phyloP scores from a whole-genome alignment of 2,797 vertebrate genomes.

The Chelidonichthys spinosus region DNA sequence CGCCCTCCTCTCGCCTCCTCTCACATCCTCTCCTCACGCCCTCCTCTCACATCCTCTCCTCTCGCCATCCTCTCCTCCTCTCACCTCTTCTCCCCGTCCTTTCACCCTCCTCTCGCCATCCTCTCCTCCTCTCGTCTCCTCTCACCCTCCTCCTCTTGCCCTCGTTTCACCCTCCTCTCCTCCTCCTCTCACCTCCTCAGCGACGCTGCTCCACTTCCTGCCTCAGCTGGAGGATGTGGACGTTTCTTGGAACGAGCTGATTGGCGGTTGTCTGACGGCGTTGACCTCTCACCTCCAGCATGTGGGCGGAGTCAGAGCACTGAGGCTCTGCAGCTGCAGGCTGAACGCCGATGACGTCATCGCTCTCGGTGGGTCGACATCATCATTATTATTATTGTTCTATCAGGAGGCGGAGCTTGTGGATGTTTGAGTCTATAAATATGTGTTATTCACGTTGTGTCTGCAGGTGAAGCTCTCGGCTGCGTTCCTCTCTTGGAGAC shows the following conservation, averaged over 20 bases:
- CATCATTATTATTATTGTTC: too few species aligned
- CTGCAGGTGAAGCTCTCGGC: slow-evolving; percentile 83
- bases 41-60: not conserved
- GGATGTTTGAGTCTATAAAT: too few species aligned
- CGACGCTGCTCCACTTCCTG: slow-evolving; percentile 83
- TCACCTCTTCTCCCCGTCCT: too few species aligned
- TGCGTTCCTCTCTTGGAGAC: slow-evolving; percentile 83
- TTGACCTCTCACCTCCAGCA: slow-evolving; percentile 85
- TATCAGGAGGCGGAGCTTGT: too few species aligned
- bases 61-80: too few species aligned
- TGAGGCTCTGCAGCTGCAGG: slow-evolving; percentile 88
- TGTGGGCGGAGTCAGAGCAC: slow-evolving; percentile 78
- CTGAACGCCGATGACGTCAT: slow-evolving; percentile 83
- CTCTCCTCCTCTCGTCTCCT: too few species aligned
- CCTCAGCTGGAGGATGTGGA: slow-evolving; percentile 88
- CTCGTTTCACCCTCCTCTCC: too few species aligned
- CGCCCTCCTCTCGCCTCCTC: too few species aligned
- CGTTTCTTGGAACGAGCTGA: slow-evolving; percentile 91
- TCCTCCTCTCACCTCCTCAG: slow-evolving; percentile 57
- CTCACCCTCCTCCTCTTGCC: too few species aligned
- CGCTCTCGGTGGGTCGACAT: slow-evolving; percentile 82
- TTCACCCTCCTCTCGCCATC: too few species aligned
- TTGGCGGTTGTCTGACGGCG: slow-evolving; percentile 84
- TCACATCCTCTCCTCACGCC: too few species aligned
- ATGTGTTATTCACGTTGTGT: not conserved